A percentile compares a stretch with the other conserved stretches of the same genome.
Evolutionary conservation across 1,140 invertebrate genomes (phyloP).

Genomic region (Heliconius hewitsoni): DNA sequence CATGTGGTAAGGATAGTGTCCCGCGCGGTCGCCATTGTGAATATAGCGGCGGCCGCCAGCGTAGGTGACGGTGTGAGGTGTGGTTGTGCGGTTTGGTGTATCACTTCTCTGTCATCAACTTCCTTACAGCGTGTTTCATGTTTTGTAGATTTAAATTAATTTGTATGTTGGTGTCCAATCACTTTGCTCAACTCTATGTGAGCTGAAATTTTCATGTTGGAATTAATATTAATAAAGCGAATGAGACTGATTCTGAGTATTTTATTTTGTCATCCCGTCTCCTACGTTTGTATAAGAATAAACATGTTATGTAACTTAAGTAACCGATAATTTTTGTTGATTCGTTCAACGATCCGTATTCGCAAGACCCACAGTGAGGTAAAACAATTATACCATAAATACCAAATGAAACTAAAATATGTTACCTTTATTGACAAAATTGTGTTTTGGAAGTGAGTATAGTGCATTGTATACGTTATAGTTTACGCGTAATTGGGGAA

Average conservation of each 20-base stretch:
- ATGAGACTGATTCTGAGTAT: conserved; percentile 61
- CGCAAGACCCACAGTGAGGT: no score
- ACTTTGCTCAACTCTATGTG: conserved; percentile 54
- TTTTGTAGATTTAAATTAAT: conserved; percentile 36
- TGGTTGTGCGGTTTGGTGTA: neutral
- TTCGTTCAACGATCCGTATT: no score
- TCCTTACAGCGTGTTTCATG: conserved; percentile 34
- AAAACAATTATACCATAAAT: neutral
- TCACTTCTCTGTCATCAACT: neutral
- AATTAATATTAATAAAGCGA: conserved; percentile 62
- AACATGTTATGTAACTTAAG: neutral
- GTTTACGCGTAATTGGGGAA: conserved; percentile 59
- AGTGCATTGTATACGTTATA: conserved; percentile 15
- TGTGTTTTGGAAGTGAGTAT: neutral
- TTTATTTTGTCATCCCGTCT: conserved; percentile 31
- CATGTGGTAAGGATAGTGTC: conserved; percentile 38
- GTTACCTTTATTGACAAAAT: neutral
- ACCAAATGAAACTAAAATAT: neutral
- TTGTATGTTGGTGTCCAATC: conserved; percentile 43
- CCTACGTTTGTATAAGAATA: neutral
- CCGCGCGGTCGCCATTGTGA: conserved; percentile 28
- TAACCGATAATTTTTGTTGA: neutral
- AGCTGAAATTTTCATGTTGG: conserved; percentile 43
- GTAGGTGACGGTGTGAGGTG: neutral
- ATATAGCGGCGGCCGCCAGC: conserved; percentile 32